These are phyloP conservation scores for Chloromyia formosa DNA, from an alignment of 2,888 invertebrate species.

Conservation along the genomic window DNA sequence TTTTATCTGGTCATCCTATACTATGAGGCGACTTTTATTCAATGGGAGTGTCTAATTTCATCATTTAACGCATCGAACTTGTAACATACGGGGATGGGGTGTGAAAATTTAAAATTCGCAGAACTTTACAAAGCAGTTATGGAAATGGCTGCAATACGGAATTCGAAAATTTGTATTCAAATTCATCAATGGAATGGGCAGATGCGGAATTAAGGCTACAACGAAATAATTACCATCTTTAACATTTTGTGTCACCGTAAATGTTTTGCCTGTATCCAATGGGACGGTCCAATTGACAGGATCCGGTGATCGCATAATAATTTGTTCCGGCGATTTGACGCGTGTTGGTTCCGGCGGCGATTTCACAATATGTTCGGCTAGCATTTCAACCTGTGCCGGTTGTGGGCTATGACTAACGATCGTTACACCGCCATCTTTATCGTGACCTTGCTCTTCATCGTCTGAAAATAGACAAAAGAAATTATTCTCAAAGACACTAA, in stretches of 20 bases:
- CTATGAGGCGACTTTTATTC: too few species aligned
- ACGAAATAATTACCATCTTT: slow-evolving; percentile 73
- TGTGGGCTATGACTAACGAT: slow-evolving; percentile 62
- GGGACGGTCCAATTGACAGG: slow-evolving; percentile 96
- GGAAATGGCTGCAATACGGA: too few species aligned
- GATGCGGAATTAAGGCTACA: too few species aligned
- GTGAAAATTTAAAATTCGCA: too few species aligned
- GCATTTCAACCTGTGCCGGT: slow-evolving; percentile 58
- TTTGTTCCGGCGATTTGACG: slow-evolving; percentile 92
- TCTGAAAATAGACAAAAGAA: slow-evolving; percentile 53
- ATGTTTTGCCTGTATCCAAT: slow-evolving; percentile 91
- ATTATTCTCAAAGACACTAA: too few species aligned
- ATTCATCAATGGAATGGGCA: too few species aligned
- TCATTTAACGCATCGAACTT: too few species aligned
- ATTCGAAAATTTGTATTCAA: too few species aligned
- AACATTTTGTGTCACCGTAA: slow-evolving; percentile 92
- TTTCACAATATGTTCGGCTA: slow-evolving; percentile 79
- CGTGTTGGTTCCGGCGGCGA: slow-evolving; percentile 93
- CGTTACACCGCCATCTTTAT: slow-evolving; percentile 59
- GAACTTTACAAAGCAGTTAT: too few species aligned
- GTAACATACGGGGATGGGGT: too few species aligned
- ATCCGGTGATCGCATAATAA: slow-evolving; percentile 91
- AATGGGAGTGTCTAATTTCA: too few species aligned
- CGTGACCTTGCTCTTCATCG: slow-evolving; percentile 59
- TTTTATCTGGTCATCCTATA: too few species aligned